Conservation (phyloP, 2,797 vertebrate species). For the Taenioides sp. region DNA sequence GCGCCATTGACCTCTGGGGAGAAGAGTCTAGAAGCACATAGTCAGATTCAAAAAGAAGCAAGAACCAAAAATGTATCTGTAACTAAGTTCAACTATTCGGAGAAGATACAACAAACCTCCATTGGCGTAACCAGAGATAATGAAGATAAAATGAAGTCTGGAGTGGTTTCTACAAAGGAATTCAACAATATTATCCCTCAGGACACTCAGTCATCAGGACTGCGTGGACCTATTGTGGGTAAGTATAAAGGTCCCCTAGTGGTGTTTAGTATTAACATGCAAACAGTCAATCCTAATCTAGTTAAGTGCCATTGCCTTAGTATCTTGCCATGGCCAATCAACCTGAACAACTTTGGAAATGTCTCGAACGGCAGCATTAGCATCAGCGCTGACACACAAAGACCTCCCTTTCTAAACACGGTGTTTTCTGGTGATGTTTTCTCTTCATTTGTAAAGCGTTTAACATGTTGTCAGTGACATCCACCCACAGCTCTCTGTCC, state of each 20-base stretch:
- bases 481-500: no score
- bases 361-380: no score
- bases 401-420: no score
- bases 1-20: conserved; percentile 19
- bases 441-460: no score
- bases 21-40: conserved; percentile 13
- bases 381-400: no score
- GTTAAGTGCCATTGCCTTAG: no score
- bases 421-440: no score
- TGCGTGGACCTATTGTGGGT: conserved; percentile 35
- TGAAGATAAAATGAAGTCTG: conserved; percentile 10
- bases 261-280: background rate
- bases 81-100: conserved; percentile 8
- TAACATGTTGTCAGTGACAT: no score
- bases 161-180: conserved; percentile 1
- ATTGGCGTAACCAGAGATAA: conserved; percentile 5
- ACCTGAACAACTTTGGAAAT: no score
- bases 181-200: conserved; percentile 15
- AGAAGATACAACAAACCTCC: background rate
- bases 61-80: conserved; percentile 10
- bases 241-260: conserved; percentile 2
- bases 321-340: no score
- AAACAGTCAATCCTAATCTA: no score
- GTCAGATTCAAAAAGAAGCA: conserved; percentile 4
- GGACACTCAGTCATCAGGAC: conserved; percentile 1